phyloP scores from a whole-genome alignment of 2,888 invertebrate species.

The Erebia palarica region DNA sequence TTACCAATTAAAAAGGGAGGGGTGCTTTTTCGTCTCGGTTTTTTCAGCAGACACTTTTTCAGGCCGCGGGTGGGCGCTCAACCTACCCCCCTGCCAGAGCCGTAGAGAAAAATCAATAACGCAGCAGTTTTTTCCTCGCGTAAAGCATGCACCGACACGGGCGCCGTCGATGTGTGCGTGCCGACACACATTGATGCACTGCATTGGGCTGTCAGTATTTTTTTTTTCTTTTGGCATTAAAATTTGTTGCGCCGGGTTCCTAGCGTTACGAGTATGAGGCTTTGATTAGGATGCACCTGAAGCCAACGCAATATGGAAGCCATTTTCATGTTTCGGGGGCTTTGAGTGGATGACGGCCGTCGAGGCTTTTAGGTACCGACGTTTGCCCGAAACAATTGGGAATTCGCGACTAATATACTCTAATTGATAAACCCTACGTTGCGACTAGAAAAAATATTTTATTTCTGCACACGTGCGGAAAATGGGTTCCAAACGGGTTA shows the following conservation, averaged over 20 bases:
- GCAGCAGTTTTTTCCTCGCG: slow-evolving; percentile 83
- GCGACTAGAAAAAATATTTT: not conserved
- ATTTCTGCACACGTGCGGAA: not conserved
- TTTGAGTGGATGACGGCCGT: slow-evolving; percentile 35
- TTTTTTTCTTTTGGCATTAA: slow-evolving; percentile 72
- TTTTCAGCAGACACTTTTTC: slow-evolving; percentile 82
- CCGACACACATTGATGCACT: slow-evolving; percentile 59
- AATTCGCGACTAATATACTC: slow-evolving; percentile 16
- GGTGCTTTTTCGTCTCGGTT: slow-evolving; percentile 82
- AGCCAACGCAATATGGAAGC: slow-evolving; percentile 53
- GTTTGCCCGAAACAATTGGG: slow-evolving; percentile 10
- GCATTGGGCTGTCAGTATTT: slow-evolving; percentile 71
- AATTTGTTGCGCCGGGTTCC: slow-evolving; percentile 60
- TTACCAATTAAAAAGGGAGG: slow-evolving; percentile 83
- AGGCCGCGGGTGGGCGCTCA: slow-evolving; percentile 74
- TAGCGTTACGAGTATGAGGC: slow-evolving; percentile 51
- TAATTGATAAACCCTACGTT: slow-evolving; percentile 5
- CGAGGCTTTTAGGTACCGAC: slow-evolving; percentile 26
- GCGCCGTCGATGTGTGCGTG: slow-evolving; percentile 54
- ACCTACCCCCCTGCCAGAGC: slow-evolving; percentile 58
- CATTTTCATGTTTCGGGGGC: slow-evolving; percentile 36
- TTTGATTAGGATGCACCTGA: slow-evolving; percentile 69
- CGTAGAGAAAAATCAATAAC: slow-evolving; percentile 83
- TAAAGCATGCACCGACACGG: slow-evolving; percentile 82
- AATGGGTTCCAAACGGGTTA: not conserved